A percentile compares a stretch with the other conserved stretches of the same genome.
These are phyloP conservation scores for Oreochromis mossambicus DNA, from an alignment of 2,797 vertebrate genomes.

Conservation along the genomic window DNA sequence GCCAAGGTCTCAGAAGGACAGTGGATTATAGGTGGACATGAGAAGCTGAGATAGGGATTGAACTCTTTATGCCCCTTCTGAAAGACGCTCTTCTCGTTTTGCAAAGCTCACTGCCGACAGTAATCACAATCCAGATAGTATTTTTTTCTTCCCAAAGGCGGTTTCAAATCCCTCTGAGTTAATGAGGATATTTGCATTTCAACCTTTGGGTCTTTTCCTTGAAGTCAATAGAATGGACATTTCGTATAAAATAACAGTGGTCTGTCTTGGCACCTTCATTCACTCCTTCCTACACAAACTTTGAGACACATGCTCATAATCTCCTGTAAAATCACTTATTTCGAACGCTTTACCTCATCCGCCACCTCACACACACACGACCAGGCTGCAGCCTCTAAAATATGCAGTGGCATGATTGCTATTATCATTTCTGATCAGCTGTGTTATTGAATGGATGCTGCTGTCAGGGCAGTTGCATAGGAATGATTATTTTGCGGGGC, in stretches of 20 bases:
- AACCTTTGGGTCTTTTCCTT: constrained; percentile 46
- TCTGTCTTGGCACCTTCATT: constrained; percentile 8
- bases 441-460: constrained; percentile 68
- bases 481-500: constrained; percentile 70
- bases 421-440: constrained; percentile 78
- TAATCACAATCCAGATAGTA: constrained; percentile 47
- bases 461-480: constrained; percentile 66
- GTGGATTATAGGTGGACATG: constrained; percentile 47
- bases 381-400: constrained; percentile 48
- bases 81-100: constrained; percentile 52
- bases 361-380: neutral
- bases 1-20: constrained; percentile 62
- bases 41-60: constrained; percentile 48
- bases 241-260: constrained; percentile 28
- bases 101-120: constrained; percentile 36
- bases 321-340: constrained; percentile 28
- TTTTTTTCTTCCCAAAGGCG: constrained; percentile 30
- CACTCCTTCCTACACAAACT: neutral
- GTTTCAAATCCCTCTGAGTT: constrained; percentile 46
- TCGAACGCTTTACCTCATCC: neutral
- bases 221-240: constrained; percentile 30
- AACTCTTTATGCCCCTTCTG: constrained; percentile 43
- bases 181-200: constrained; percentile 66
- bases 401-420: constrained; percentile 75
- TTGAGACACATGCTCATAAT: constrained; percentile 12